Base-by-base conservation (phyloP, 2,888 invertebrate species). In the Eulithis testata region DNA sequence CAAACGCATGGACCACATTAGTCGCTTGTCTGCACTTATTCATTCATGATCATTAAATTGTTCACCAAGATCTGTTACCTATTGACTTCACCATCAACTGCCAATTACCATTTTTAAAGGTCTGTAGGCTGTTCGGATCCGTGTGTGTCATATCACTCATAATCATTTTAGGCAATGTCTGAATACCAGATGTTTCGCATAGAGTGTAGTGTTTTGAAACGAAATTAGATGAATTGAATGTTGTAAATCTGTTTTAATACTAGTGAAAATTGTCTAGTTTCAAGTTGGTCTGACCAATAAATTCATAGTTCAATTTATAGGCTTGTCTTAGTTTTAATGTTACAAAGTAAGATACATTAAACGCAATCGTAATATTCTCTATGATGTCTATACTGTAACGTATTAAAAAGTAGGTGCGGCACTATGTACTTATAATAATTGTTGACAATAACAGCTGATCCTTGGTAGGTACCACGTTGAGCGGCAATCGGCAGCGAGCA, bases 1-100 rank as follows among this genome's bases (percentile, higher is more conserved):
- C 91, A 88, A 78, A 88, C 89, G 92, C 92, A 93, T 92, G 92
- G 82, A 87, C 92, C 92, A 91, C 90, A 82, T 83, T 93, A 92
- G 91, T 89, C 80, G 92, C 92, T 92, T 92, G 75, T 79, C 80
- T 88, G 91, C 91, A 91, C 90, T 78, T 73, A 78, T 85, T 84
- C 79, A 80, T 85, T 73, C 73, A 76, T 73, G 58, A 66, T 63
- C 72, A 76, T 79, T 75, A 61, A 63, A 70, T 53, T 65, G 37
- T 65, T 70, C 65, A 66, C 72, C 66, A 72, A 72, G 11, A 62
- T 52, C 62, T 63, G 62, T 53, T 53, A 69, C 65, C 8, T 40
- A 40, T 65, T 60, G 21, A 66, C 65, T 71, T 55, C 51, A 27
- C 11, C 56, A 72, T 63, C 43, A 66, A 61, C 50, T 65, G 50